Conservation (phyloP, 92 coral and sea anemone species). For the Virgularia gustaviana region DNA sequence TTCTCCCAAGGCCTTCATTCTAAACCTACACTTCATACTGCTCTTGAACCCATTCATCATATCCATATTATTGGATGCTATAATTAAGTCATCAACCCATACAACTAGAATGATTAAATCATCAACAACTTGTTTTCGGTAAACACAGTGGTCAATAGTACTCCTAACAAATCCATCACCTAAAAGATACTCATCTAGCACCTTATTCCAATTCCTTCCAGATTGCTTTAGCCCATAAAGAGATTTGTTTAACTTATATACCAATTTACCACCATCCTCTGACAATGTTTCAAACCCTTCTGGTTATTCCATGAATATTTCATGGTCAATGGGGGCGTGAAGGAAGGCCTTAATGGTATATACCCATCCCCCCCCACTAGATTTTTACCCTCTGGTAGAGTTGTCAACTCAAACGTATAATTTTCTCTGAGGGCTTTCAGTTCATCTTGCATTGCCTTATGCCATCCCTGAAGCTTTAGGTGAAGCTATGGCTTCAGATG, state of each 20-base stretch:
- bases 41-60: conserved; percentile 18
- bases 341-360: conserved; percentile 7
- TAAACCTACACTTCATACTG: conserved; percentile 6
- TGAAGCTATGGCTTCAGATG: neutral
- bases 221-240: conserved; percentile 41
- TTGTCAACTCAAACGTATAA: conserved; percentile 27
- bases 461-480: conserved; percentile 22
- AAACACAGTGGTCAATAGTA: conserved; percentile 27
- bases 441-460: conserved; percentile 39
- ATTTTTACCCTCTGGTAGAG: conserved; percentile 14
- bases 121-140: conserved; percentile 1
- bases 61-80: conserved; percentile 7
- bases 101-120: neutral
- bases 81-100: conserved; percentile 26
- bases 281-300: conserved; percentile 37
- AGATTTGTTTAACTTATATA: conserved; percentile 41
- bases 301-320: conserved; percentile 26
- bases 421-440: conserved; percentile 25
- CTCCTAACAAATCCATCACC: conserved; percentile 8
- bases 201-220: conserved; percentile 40
- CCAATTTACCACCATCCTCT: conserved; percentile 24
- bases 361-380: neutral
- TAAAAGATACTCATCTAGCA: conserved; percentile 13
- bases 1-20: conserved; percentile 23
- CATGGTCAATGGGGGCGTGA: conserved; percentile 16